Evolutionary conservation across 2,113 vertebrate genomes (phyloP).

Genomic region (Erinaceus europaeus): DNA sequence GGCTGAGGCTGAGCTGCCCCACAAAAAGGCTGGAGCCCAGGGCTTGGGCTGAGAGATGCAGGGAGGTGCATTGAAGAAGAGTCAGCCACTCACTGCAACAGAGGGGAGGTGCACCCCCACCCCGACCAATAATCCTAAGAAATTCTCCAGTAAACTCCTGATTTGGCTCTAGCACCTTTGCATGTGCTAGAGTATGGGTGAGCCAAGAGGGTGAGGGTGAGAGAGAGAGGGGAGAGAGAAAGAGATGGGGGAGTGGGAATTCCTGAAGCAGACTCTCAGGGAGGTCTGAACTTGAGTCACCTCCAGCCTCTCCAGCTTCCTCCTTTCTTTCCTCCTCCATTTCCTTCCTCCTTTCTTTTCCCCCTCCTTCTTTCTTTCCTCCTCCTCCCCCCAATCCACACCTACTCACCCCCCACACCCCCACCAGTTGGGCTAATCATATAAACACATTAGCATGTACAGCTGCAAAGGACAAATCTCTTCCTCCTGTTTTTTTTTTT

Average conservation of each 20-base stretch:
- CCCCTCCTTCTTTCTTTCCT: no score
- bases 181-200: slow-evolving; percentile 73
- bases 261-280: slow-evolving; percentile 87
- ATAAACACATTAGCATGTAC: slow-evolving; percentile 83
- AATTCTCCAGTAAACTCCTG: slow-evolving; percentile 84
- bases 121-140: slow-evolving; percentile 65
- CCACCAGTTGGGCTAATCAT: slow-evolving; percentile 80
- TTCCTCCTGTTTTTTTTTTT: neutral
- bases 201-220: neutral
- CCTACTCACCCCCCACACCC: slow-evolving; percentile 4
- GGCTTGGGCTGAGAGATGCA: slow-evolving; percentile 80
- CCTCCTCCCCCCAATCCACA: no score
- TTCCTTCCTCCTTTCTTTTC: no score
- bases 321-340: slow-evolving; percentile 13
- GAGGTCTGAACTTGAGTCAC: slow-evolving; percentile 88
- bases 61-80: slow-evolving; percentile 11
- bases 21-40: slow-evolving; percentile 77
- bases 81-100: slow-evolving; percentile 53
- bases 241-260: slow-evolving; percentile 82
- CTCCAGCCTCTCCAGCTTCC: slow-evolving; percentile 75
- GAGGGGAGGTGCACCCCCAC: neutral
- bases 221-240: slow-evolving; percentile 40
- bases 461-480: slow-evolving; percentile 67
- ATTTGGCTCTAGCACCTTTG: slow-evolving; percentile 83
- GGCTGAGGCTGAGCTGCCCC: slow-evolving; percentile 75